Base-by-base conservation (phyloP, 1,140 invertebrate genomes). In the Zaprionus ghesquierei region DNA sequence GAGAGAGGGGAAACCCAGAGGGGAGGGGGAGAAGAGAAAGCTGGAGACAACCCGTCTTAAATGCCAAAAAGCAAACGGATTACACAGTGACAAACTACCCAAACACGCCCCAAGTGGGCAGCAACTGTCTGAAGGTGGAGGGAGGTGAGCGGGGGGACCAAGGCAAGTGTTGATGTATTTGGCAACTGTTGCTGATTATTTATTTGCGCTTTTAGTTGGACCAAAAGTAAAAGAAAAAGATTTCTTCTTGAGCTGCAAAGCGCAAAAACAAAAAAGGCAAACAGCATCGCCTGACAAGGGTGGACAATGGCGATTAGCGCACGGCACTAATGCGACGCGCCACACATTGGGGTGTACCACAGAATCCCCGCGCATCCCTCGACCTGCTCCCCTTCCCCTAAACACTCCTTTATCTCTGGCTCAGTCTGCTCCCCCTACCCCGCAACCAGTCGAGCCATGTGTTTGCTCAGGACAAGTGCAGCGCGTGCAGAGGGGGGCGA, bases 151-250 rank as follows among this genome's bases (percentile, higher is more conserved):
- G 68, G 15, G 38, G 27, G 8, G 41, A 8, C n/a, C 5, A 18
- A 6, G 5, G 25, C 1, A 49, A 23, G 69, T 86, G 74, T 70
- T 78, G 82, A 87, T 89, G 84, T 87, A 77, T 87, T 89, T 77
- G 84, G 84, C 84, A 87, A 89, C 84, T 87, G 84, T 89, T 89
- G 84, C 84, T 87, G 84, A 89, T 89, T 89, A 89, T 89, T 89
- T 89, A 89, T 89, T 84, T 89, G 85, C 74, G 84, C 84, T 89
- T 89, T 89, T 89, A 89, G 73, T 61, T 50, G 12, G 64, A 46
- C 70, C 62, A 71, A 78, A 56, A 69, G 55, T 63, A 51, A 66
- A 33, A 49, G 44, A 61, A 18, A 5, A 2, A 50, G 13, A 51
- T 20, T 18, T 44, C 20, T 20, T 3, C 18, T 44, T 44, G 41